Evolutionary conservation across 2,113 vertebrate genomes (phyloP).

Genomic region (Paratilapia polleni): DNA sequence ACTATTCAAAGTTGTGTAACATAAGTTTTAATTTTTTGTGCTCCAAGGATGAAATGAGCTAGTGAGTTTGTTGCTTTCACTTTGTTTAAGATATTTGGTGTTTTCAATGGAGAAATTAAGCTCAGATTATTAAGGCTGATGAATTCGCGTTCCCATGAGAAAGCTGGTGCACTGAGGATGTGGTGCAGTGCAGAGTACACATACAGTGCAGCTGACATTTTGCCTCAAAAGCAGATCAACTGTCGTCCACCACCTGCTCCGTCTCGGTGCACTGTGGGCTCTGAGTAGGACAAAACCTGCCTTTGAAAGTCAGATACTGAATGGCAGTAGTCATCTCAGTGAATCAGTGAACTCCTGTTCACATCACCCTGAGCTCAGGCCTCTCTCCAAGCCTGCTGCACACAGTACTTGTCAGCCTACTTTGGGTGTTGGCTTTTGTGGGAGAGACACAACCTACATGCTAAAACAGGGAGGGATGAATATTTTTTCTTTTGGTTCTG

Average conservation of each 20-base stretch:
- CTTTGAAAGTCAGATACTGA: not conserved
- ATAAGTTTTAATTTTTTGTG: not conserved
- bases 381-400: not conserved
- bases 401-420: not conserved
- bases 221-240: not conserved
- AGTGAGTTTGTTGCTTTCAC: not conserved
- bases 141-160: not conserved
- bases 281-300: not conserved
- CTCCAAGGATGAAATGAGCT: not conserved
- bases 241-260: not conserved
- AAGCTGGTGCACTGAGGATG: conserved; percentile 16
- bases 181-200: not conserved
- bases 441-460: not conserved
- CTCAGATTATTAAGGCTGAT: not conserved
- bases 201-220: conserved; percentile 21
- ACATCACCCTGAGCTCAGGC: not conserved
- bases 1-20: too few species aligned
- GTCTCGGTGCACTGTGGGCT: not conserved
- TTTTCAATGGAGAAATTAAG: not conserved
- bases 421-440: not conserved
- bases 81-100: not conserved
- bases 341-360: not conserved
- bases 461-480: not conserved
- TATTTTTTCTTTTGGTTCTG: not conserved
- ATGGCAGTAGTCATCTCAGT: not conserved